Evolutionary conservation across 2,113 vertebrate genomes (phyloP).

Genomic region (human): GRCh38 chr2:159792501-159793000

Average conservation of each 20-base stretch:
- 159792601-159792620: neutral
- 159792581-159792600: neutral
- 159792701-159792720: neutral
- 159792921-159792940: neutral
- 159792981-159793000: neutral
- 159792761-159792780: slow-evolving; percentile 5
- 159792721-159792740: neutral
- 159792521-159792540: neutral
- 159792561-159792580: neutral
- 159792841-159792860: neutral
- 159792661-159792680: neutral
- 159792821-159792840: neutral
- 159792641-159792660: neutral
- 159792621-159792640: neutral
- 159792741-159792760: neutral
- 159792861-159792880: neutral
- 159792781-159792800: neutral
- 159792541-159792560: neutral
- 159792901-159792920: neutral
- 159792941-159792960: neutral
- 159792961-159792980: neutral
- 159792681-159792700: neutral
- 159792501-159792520: neutral
- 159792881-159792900: neutral
- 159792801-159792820: neutral